A percentile compares a stretch with the other conserved stretches of the same genome.
Evolutionary conservation across 2,797 vertebrate genomes (phyloP).

Genomic region (Scyliorhinus canicula): DNA sequence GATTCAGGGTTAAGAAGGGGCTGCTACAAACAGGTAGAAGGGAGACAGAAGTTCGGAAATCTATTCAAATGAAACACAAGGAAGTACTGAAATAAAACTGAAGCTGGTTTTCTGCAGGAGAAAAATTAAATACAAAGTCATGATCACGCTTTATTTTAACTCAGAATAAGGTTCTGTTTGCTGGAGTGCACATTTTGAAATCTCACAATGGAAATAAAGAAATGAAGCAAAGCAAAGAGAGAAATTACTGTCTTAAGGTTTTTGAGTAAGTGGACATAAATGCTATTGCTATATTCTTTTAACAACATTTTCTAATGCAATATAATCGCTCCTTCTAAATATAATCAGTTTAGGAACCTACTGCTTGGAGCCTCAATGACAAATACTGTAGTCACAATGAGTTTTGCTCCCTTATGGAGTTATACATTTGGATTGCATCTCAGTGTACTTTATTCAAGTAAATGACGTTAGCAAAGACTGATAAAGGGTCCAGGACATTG

Average conservation of each 20-base stretch:
- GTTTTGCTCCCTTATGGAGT: constrained; percentile 23
- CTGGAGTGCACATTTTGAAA: too few relatives aligned
- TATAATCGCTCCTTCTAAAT: constrained; percentile 19
- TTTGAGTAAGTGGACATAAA: neutral
- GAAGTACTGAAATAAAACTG: neutral
- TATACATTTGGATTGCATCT: constrained; percentile 18
- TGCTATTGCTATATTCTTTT: constrained; percentile 27
- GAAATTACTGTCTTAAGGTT: neutral
- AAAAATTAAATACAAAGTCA: constrained; percentile 22
- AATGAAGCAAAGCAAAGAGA: constrained; percentile 12
- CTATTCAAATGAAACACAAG: constrained; percentile 28
- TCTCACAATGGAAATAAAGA: constrained; percentile 16
- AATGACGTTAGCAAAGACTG: constrained; percentile 23
- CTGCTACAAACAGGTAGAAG: constrained; percentile 64
- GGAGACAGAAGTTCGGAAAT: constrained; percentile 59
- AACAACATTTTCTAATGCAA: constrained; percentile 28
- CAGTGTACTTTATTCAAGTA: constrained; percentile 7
- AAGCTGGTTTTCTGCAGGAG: neutral
- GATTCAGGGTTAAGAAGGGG: constrained; percentile 86
- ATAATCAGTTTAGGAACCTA: neutral
- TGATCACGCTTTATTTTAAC: constrained; percentile 5
- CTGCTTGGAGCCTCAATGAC: neutral
- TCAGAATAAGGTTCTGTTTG: neutral
- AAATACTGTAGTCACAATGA: constrained; percentile 8
- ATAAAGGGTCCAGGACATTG: neutral